Evolutionary conservation across 2,888 invertebrate genomes (phyloP).

Genomic region (Lasioglossum morio): DNA sequence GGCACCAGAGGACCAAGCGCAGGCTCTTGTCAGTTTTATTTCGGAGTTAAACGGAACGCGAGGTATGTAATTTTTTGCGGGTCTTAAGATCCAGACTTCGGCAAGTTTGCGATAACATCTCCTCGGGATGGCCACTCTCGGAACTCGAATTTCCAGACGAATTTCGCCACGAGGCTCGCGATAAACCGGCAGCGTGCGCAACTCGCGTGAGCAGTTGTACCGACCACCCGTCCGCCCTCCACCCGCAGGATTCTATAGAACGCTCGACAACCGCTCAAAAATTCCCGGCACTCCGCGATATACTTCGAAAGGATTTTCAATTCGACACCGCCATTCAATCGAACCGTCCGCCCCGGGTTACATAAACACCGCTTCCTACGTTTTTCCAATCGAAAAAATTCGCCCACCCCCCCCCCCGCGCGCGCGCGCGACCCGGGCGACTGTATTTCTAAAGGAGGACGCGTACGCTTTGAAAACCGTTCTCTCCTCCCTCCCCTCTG

Average conservation of each 20-base stretch:
- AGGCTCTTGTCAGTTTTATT: not conserved
- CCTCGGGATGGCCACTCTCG: not conserved
- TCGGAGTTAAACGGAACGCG: not conserved
- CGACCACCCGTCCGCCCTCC: not conserved
- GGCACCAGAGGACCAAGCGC: not conserved
- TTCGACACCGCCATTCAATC: constrained; percentile 31
- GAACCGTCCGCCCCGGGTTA: constrained; percentile 24
- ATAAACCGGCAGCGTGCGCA: not conserved
- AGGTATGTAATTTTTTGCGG: not conserved
- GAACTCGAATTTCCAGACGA: constrained; percentile 5
- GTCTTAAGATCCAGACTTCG: constrained; percentile 4
- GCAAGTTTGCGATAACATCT: not conserved
- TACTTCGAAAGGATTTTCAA: constrained; percentile 37
- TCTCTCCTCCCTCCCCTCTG: not conserved
- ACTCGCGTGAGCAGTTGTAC: not conserved
- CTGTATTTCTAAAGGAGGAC: constrained; percentile 2
- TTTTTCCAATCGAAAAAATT: constrained; percentile 38
- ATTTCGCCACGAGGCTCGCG: constrained; percentile 20
- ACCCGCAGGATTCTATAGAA: constrained; percentile 27
- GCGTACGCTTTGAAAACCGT: constrained; percentile 3
- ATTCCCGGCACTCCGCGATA: constrained; percentile 13
- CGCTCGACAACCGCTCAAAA: constrained; percentile 35
- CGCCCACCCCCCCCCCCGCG: too few relatives aligned
- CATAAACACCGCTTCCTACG: constrained; percentile 40
- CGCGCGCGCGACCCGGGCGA: not conserved